phyloP scores from a whole-genome alignment of 2,113 vertebrate genomes.

The Dicerorhinus sumatrensis region DNA sequence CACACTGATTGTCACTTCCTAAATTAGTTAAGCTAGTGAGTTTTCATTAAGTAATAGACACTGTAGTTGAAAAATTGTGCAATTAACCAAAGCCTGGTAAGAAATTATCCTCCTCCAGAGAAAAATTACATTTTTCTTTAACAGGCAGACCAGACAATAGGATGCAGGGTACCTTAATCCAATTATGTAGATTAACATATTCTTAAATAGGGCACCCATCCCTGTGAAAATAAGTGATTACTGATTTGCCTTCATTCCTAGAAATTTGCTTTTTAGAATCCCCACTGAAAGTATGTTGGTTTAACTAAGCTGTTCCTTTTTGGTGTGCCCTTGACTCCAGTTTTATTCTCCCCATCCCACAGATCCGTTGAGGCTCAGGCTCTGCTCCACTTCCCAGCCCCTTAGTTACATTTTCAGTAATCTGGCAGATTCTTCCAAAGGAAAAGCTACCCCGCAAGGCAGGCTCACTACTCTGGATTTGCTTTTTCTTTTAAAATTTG shows the following conservation, averaged over 20 bases:
- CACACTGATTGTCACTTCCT: not conserved
- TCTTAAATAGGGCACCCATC: not conserved
- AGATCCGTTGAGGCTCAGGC: not conserved
- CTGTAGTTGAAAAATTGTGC: not conserved
- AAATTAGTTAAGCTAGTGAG: not conserved
- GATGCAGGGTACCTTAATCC: not conserved
- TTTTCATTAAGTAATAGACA: not conserved
- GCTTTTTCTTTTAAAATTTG: not conserved
- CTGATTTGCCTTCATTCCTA: not conserved
- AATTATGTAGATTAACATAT: not conserved
- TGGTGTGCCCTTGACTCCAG: not conserved
- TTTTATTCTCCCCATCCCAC: not conserved
- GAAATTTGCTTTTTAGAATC: not conserved
- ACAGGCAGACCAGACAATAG: not conserved
- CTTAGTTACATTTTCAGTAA: not conserved
- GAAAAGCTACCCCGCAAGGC: not conserved
- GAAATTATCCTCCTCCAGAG: not conserved
- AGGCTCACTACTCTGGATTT: not conserved
- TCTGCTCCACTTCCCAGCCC: not conserved
- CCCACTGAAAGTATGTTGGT: not conserved
- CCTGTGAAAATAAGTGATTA: not conserved
- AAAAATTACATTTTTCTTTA: not conserved
- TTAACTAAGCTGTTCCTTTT: not conserved
- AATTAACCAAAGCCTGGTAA: not conserved
- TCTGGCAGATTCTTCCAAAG: not conserved